Base-by-base conservation (phyloP, 2,888 invertebrate species). In the Ptychoptera contaminata region DNA sequence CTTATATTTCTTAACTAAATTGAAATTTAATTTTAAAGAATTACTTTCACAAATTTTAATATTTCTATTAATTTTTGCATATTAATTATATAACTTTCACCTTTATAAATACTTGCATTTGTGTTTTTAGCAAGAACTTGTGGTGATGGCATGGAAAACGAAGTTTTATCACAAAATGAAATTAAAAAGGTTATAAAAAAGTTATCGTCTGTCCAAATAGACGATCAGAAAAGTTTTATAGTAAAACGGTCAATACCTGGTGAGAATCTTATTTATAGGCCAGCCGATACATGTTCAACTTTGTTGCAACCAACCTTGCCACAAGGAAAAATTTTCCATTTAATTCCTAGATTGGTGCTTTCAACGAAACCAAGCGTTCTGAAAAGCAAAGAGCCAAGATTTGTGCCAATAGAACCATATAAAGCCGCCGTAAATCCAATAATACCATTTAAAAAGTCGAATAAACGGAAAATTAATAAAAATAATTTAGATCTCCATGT, bases 401-500 rank as follows among this genome's bases (percentile, higher is more conserved):
- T 88, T 62, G 75, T 91, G 32, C 90, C 90, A 0, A 87, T 84
- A 53, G 90, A 91, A 57, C 90, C 90, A 0, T 90, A 88, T 57
- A 79, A 86, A 56, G 86, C 79, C 12, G 87, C 88, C 42, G 81
- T 86, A 0, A 82, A 79, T 57, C 83, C 85, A 8, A 83, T 88
- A 49, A 68, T 79, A 15, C 73, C 79, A 0, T 63, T 63, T 49
- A 60, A 69, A 48, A 63, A 65, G 42, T 37, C 49, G 11, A 46
- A 52, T 14, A 47, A 43, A 29, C 37, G 45, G 23, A 56, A 56
- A 39, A 47, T 53, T 6, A 59, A 60, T 52, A 65, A 56, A 53
- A 77, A 76, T 51, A 77, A 77, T 55, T 69, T 79, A 57, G 78
- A 78, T 52, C 73, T 79, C 37, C 74, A 72, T 46, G 72, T 76